These are phyloP conservation scores for Spilosoma lubricipeda DNA, from an alignment of 2,888 invertebrate genomes.

Conservation along the genomic window DNA sequence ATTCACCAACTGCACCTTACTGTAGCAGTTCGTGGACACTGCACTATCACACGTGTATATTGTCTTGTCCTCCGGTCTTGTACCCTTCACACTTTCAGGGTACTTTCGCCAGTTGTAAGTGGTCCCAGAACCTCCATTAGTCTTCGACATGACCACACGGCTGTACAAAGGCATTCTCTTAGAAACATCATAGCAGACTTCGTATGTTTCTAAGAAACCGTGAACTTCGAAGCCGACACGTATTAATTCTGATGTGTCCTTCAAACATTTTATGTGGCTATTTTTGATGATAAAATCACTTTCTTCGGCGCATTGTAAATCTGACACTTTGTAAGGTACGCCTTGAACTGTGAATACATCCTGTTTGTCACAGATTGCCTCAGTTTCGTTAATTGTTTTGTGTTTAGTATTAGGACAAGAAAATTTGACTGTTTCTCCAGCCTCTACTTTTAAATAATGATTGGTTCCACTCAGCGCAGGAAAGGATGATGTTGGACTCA, in stretches of 20 bases:
- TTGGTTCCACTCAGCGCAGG: slow-evolving; percentile 20
- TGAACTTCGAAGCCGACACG: slow-evolving; percentile 42
- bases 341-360: slow-evolving; percentile 35
- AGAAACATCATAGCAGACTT: slow-evolving; percentile 43
- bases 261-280: slow-evolving; percentile 33
- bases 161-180: slow-evolving; percentile 40
- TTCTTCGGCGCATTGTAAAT: slow-evolving; percentile 37
- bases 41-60: slow-evolving; percentile 33
- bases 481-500: slow-evolving; percentile 33
- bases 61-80: slow-evolving; percentile 8
- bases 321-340: slow-evolving; percentile 32
- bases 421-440: slow-evolving; percentile 28
- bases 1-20: slow-evolving; percentile 46
- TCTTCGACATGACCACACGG: slow-evolving; percentile 23
- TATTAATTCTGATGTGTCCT: slow-evolving; percentile 40
- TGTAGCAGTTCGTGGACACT: slow-evolving; percentile 41
- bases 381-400: slow-evolving; percentile 32
- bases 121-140: slow-evolving; percentile 5
- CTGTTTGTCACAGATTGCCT: slow-evolving; percentile 37
- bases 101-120: slow-evolving; percentile 33
- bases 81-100: slow-evolving; percentile 19
- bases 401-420: slow-evolving; percentile 33
- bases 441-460: slow-evolving; percentile 23
- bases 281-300: slow-evolving; percentile 24
- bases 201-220: slow-evolving; percentile 42